A percentile compares a stretch with the other conserved stretches of the same genome.
phyloP scores from a whole-genome alignment of 2,888 invertebrate genomes.

The Lasius fuliginosus region DNA sequence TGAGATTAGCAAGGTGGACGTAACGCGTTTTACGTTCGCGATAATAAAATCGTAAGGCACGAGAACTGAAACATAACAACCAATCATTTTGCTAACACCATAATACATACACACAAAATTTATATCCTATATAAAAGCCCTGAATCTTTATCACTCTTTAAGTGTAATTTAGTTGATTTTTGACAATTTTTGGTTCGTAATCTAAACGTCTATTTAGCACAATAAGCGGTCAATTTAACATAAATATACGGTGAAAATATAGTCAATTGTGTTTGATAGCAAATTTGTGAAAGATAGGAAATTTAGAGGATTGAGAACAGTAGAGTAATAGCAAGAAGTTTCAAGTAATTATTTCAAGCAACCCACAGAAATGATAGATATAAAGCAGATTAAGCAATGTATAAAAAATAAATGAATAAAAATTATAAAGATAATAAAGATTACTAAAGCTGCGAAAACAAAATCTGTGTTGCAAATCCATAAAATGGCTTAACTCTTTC shows the following conservation, averaged over 20 bases:
- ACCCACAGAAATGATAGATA: conserved; percentile 4
- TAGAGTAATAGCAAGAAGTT: not conserved
- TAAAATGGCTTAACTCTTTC: conserved; percentile 26
- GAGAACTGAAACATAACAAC: not conserved
- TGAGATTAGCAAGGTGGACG: conserved; percentile 14
- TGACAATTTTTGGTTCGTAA: not conserved
- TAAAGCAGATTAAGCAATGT: conserved; percentile 19
- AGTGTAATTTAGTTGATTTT: not conserved
- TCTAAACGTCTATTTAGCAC: not conserved
- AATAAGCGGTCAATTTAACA: not conserved
- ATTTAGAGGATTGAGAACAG: not conserved
- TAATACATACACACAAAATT: not conserved
- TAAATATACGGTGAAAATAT: not conserved
- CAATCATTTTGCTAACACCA: not conserved
- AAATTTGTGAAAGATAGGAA: not conserved
- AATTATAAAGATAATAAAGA: conserved; percentile 7
- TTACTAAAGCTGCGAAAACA: conserved; percentile 2
- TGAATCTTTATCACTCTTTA: not conserved
- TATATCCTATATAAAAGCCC: not conserved
- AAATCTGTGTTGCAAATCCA: not conserved
- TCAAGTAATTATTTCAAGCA: conserved; percentile 7
- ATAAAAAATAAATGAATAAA: not conserved
- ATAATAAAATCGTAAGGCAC: conserved; percentile 25
- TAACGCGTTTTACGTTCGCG: not conserved
- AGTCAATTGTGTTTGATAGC: not conserved